Base-by-base conservation (phyloP, 2,888 invertebrate genomes). In the Homarus gammarus region DNA sequence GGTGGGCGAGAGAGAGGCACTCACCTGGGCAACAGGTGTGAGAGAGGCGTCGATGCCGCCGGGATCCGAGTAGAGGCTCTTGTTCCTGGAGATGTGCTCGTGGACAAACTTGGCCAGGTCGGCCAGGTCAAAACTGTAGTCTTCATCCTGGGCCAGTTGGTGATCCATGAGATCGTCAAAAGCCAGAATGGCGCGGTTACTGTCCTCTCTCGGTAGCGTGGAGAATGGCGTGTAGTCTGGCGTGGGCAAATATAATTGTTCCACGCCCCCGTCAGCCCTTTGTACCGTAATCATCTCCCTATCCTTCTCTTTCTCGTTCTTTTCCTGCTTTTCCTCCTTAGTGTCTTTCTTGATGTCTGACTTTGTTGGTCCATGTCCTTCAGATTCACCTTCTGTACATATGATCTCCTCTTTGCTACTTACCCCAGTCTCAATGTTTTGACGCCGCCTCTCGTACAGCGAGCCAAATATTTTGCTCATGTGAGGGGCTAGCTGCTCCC, bases 381-480 rank as follows among this genome's bases (percentile, higher is more conserved):
- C 2, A 18, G 5, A 27, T 12, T 68, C 36, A 31, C 15, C 61
- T 36, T n/a, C 68, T 64, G 1, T 6, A 6, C 36, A 51, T 5
- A 61, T 22, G 0, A 33, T 61, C 68, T 81, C 68, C 61, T 70
- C 15, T 44, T 83, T 31, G 0, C 8, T 70, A 31, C 15, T 72
- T 8, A n/a, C 61, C 18, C 10, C 56, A 40, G 61, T 31, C 56
- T 84, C 70, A 12, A 72, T 31, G 18, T 49, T 38, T 49, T 77
- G 64, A 15, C 84, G 77, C 40, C 85, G 36, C 38, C 70, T 84
- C 68, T 86, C 84, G 49, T 91, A 78, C 33, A 92, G 51, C 6
- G 91, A 91, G 10, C 90, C 91, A n/a, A 92, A 90, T 33, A 92
- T 91, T 68, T 91, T 90, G 51, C 61, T 90, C 82, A 92, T 90